Evolutionary conservation across 2,888 invertebrate genomes (phyloP).

Genomic region (Phengaris arion): DNA sequence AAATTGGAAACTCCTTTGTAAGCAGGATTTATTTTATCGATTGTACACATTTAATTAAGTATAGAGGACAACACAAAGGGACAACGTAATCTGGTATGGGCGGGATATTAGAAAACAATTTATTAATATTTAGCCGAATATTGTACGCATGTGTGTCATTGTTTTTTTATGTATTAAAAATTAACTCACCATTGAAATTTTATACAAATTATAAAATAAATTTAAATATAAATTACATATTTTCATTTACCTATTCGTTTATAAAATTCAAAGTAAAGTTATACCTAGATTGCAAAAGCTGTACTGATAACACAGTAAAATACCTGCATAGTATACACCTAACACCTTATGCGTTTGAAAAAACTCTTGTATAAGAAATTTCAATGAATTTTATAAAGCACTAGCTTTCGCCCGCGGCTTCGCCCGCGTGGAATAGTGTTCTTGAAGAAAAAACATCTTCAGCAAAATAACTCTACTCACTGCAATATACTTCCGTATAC

Average conservation of each 20-base stretch:
- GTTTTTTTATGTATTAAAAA: not conserved
- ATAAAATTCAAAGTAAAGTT: not conserved
- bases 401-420: too few relatives aligned
- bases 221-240: not conserved
- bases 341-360: too few relatives aligned
- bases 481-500: too few relatives aligned
- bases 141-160: not conserved
- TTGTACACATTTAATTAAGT: too few relatives aligned
- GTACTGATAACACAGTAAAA: not conserved
- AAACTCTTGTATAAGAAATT: too few relatives aligned
- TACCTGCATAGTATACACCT: too few relatives aligned
- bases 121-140: not conserved
- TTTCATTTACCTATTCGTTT: not conserved
- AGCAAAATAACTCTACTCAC: too few relatives aligned
- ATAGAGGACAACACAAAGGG: not conserved
- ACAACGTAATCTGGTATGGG: not conserved
- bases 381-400: too few relatives aligned
- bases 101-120: not conserved
- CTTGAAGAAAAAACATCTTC: too few relatives aligned
- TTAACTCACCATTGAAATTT: not conserved
- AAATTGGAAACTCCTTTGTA: not conserved
- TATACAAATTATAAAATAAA: conserved; percentile 11
- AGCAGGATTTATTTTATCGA: not conserved
- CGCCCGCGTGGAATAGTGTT: too few relatives aligned
- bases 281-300: not conserved